Conservation (phyloP, 1,140 invertebrate species). For the Tetramorium simillimum region DNA sequence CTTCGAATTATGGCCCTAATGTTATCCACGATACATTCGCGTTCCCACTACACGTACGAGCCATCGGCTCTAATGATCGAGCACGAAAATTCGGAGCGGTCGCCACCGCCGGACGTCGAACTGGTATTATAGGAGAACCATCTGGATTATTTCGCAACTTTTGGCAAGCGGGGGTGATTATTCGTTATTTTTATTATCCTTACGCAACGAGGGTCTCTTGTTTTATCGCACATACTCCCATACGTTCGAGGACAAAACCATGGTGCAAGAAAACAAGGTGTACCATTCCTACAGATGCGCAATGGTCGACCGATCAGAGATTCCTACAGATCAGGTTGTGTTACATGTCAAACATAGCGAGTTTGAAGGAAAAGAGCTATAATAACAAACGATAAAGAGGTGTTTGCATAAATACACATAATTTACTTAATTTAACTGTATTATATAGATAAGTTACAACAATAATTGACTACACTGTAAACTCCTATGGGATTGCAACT, state of each 20-base stretch:
- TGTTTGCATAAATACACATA: too few species aligned
- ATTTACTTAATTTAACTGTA: too few species aligned
- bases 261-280: too few species aligned
- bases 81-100: conserved; percentile 69
- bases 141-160: conserved; percentile 48
- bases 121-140: conserved; percentile 19
- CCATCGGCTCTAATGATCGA: conserved; percentile 77
- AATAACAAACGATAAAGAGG: too few species aligned
- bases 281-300: too few species aligned
- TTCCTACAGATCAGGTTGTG: too few species aligned
- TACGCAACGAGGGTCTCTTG: background rate
- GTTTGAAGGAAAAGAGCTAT: too few species aligned
- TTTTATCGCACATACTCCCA: background rate
- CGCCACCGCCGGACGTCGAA: background rate
- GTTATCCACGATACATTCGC: conserved; percentile 61
- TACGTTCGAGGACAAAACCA: background rate
- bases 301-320: too few species aligned
- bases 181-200: background rate
- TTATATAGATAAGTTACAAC: too few species aligned
- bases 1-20: conserved; percentile 80
- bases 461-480: too few species aligned
- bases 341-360: too few species aligned
- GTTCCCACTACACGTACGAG: conserved; percentile 72
- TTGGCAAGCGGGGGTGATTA: conserved; percentile 10
- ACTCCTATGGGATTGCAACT: too few species aligned